Evolutionary conservation across 2,797 vertebrate species (phyloP), one percentile per base, ranked within the genome.

Genomic region (Nothura maculosa): DNA sequence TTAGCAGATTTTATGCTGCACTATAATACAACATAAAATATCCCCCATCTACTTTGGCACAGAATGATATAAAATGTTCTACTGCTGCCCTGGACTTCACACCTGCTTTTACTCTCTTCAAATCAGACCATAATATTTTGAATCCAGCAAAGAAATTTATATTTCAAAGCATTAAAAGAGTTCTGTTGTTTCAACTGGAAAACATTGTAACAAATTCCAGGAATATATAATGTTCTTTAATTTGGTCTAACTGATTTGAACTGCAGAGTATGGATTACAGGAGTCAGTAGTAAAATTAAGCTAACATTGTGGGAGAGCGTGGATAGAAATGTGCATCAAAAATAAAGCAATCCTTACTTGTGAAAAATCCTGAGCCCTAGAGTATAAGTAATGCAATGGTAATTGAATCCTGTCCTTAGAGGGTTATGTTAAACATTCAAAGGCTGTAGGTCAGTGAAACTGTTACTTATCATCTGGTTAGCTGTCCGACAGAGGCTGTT

Each of bases 401-500:
- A 47, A 84, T 30, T 27, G 75, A 89, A 38, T 1, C 4, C 38
- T 42, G 24, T 86, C 81, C 55, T 86, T 14, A 24, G 67, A 67
- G 76, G 38, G 62, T 68, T 82, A 30, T 14, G 17, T 85, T 92
- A 62, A 89, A 19, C 60, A 22, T 58, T 77, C n/a, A 64, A 38
- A 76, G 60, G 58, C 68, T 38, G 34, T 18, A 95, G 54, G 81
- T 89, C 81, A 94, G 40, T 16, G 63, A 36, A 83, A 45, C 60
- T 88, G 61, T 43, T 93, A 63, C 81, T 92, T 79, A 42, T 90
- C 88, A 89, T 74, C 83, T 19, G 43, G 62, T 79, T 89, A 94
- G 47, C 81, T 68, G 24, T 38, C 50, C 2, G 4, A 36, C 81
- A 70, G 87, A 20, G 9, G 66, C 22, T 83, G 91, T 38, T 95